phyloP scores from a whole-genome alignment of 2,888 invertebrate species.

The Busseola fusca region DNA sequence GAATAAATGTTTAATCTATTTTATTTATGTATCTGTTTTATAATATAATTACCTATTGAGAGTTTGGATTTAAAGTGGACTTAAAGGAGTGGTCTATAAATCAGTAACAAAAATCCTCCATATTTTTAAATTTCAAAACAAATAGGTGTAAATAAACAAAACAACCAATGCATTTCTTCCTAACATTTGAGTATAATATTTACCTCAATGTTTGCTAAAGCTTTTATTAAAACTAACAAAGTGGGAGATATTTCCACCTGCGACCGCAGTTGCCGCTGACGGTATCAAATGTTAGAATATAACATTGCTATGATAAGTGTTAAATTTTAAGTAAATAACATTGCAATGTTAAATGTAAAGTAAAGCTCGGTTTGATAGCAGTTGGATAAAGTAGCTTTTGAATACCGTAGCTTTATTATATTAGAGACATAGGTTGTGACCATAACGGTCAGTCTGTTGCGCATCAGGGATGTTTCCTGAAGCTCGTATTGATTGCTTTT shows the following conservation, averaged over 20 bases:
- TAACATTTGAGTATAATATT: not conserved
- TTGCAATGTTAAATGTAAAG: not conserved
- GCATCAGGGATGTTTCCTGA: too few species aligned
- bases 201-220: constrained; percentile 3
- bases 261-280: not conserved
- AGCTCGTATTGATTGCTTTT: too few species aligned
- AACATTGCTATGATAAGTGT: not conserved
- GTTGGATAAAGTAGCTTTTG: not conserved
- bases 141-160: not conserved
- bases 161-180: not conserved
- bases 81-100: not conserved
- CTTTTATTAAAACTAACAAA: constrained; percentile 4
- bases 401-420: not conserved
- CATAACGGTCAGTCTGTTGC: too few species aligned
- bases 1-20: too few species aligned
- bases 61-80: not conserved
- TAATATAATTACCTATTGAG: not conserved
- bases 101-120: not conserved
- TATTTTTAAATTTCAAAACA: not conserved
- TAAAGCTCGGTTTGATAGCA: not conserved
- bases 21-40: too few species aligned
- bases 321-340: not conserved
- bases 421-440: not conserved
- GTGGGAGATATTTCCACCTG: constrained; percentile 7
- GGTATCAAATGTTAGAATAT: not conserved